Base-by-base conservation (phyloP, 2,797 vertebrate species). In the Lutra lutra region DNA sequence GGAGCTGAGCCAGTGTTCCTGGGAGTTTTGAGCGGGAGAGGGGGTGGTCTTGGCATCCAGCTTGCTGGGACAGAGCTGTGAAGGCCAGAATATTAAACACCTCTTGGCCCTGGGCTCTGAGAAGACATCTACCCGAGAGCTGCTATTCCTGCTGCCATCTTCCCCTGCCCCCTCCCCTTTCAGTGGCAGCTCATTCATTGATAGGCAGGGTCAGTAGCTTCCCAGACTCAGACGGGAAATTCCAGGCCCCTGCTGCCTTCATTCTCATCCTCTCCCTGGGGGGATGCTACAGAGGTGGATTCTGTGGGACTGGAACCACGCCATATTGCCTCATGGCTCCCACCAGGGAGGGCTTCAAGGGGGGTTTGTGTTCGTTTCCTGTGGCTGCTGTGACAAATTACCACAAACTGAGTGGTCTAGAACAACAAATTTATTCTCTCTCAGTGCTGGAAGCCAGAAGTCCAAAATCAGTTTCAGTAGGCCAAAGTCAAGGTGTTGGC, bases 21-120 rank as follows among this genome's bases (percentile, higher is more conserved):
- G 91, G 79, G 78, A 92, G 66, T 89, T 96, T 94, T 8, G 43
- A 3, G 92, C 3, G 56, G 78, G 75, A 89, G 29, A 87, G 75
- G 68, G 68, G 60, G 72, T 97, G 77, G 88, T 97, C 77, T 96
- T 97, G 97, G 94, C 95, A 95, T 62, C 32, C 89, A 78, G 40
- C 54, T 93, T 97, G 78, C 95, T 95, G 56, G 86, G 90, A 91
- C 94, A 96, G 88, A 96, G 68, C 78, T 97, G 78, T 84, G 73
- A 97, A 64, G 86, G 68, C 62, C 64, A 89, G 96, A 97, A 97
- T 97, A 95, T 86, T 96, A 97, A 97, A 83, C 13, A 77, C 25
- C 68, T 97, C 56, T 97, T 98, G 96, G 90, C 88, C 32, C 25
- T 84, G 78, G 78, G 68, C 68, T 96, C 78, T 95, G 64, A 89